Evolutionary conservation across 2,113 vertebrate genomes (phyloP), one percentile per base, ranked within the genome.

Genomic region (Lepus americanus): DNA sequence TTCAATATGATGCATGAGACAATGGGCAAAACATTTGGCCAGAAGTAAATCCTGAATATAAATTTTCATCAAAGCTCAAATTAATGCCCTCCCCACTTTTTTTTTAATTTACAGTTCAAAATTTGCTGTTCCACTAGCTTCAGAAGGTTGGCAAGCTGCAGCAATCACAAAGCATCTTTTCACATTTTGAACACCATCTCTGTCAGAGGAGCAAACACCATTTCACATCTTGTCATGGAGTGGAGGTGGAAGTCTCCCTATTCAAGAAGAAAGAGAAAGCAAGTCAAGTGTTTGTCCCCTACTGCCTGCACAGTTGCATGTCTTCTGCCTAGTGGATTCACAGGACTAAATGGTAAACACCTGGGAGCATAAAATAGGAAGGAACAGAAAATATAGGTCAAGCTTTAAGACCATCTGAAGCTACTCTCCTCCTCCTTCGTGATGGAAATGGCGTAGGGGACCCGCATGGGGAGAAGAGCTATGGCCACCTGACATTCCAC

Each of bases 11-110:
- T 27, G 27, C 12, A 44, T 39, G 23, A 80, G n/a, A 63, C 31
- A 66, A 12, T 27, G 55, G 63, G 14, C 66, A 81, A 84, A 73
- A 36, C 9, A 69, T 90, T 49, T 64, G 69, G 51, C 39, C 39
- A 64, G 51, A 93, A 76, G 4, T 87, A 87, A 79, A 25, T 44
- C 29, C 23, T 82, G 49, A 95, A 39, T 59, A 61, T 73, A 33
- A 81, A 67, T 82, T 36, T 89, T 33, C 20, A 86, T 82, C n/a
- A 95, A 85, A 85, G 83, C 6, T 72, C 77, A 93, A 87, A n/a
- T 1, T 53, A 69, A 72, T 76, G 77, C 67, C 78, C 17, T 44
- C 44, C 44, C 44, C 44, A 44, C 29, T 51, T 36, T 72, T 44
- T 79, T 55, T 49, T 8, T 19, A 89, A 51, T 9, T 12, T 92